These are phyloP conservation scores for Amaurobius ferox DNA, from an alignment of 2,888 invertebrate species.

Conservation along the genomic window DNA sequence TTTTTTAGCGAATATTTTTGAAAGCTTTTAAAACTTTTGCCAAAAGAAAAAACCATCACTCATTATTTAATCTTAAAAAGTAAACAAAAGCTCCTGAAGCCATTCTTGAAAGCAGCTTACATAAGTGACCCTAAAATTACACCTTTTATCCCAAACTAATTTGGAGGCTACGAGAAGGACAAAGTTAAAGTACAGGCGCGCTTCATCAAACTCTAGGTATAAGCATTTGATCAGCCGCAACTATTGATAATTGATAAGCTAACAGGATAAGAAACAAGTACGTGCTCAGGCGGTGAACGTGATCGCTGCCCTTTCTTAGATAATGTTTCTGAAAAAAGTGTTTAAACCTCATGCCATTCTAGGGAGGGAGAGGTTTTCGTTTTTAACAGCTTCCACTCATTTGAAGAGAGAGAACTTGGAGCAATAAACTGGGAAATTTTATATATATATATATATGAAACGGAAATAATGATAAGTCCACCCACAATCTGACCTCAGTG, in stretches of 20 bases:
- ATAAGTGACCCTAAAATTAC: too few species aligned
- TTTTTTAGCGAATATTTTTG: too few species aligned
- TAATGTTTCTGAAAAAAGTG: constrained; percentile 22
- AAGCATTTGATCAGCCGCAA: constrained; percentile 36
- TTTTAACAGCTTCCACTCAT: constrained; percentile 43
- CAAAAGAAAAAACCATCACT: too few species aligned
- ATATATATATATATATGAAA: not conserved
- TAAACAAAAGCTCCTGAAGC: too few species aligned
- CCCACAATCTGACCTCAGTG: constrained; percentile 6
- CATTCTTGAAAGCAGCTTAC: too few species aligned
- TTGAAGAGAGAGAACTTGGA: constrained; percentile 32
- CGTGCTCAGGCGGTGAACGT: constrained; percentile 45
- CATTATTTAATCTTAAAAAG: too few species aligned
- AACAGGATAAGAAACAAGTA: constrained; percentile 44
- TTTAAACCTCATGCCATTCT: not conserved
- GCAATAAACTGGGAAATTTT: constrained; percentile 43
- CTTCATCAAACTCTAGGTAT: constrained; percentile 3
- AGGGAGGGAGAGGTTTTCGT: not conserved
- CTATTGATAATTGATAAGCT: constrained; percentile 57
- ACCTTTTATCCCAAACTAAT: too few species aligned
- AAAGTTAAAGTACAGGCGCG: not conserved
- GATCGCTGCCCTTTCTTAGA: constrained; percentile 25
- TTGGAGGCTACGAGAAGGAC: not conserved
- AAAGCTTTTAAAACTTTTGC: too few species aligned
- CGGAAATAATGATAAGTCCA: constrained; percentile 12